phyloP scores from a whole-genome alignment of 2,113 vertebrate species.

The Silurus meridionalis region DNA sequence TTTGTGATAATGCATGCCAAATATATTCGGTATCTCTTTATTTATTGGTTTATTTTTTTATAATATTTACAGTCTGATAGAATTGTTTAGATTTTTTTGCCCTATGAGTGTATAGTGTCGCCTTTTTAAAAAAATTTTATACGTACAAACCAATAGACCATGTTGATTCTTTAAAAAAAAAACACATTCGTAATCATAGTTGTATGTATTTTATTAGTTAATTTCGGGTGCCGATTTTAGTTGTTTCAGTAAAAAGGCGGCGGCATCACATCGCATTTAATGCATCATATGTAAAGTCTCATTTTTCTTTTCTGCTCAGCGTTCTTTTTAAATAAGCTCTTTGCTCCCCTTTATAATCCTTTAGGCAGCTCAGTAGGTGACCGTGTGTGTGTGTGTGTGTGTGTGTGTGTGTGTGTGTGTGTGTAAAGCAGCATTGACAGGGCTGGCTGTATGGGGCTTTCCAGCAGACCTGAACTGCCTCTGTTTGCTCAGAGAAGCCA shows the following conservation, averaged over 20 bases:
- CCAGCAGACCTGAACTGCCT: conserved; percentile 59
- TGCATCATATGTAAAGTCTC: neutral
- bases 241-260: neutral
- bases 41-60: neutral
- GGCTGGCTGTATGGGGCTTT: conserved; percentile 67
- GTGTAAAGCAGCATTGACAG: conserved; percentile 33
- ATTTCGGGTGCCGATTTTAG: neutral
- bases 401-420: conserved; percentile 51
- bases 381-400: conserved; percentile 61
- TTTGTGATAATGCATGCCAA: neutral
- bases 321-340: conserved; percentile 18
- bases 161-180: neutral
- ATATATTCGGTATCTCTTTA: no score
- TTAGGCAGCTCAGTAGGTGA: conserved; percentile 70
- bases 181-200: neutral
- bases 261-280: neutral
- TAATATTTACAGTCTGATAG: no score
- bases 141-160: neutral
- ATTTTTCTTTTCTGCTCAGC: conserved; percentile 6
- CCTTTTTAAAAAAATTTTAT: no score
- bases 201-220: neutral
- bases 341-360: conserved; percentile 61
- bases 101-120: neutral
- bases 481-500: conserved; percentile 61
- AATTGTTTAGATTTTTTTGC: no score